Conservation (phyloP, 2,888 invertebrate species). For the Hipparchia sbordonii region DNA sequence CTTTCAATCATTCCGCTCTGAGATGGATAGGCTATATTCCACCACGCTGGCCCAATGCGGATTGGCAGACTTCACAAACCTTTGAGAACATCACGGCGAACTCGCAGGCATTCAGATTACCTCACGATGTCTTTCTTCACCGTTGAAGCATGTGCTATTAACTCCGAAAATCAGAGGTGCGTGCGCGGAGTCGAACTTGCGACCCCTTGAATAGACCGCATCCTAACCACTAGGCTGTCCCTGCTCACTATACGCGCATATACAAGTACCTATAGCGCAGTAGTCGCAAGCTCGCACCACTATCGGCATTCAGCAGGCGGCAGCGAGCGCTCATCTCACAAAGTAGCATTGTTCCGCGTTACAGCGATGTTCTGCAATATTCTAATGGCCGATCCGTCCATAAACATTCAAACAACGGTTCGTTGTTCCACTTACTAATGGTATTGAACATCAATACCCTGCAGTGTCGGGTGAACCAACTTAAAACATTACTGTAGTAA, state of each 20-base stretch:
- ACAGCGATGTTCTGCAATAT: conserved; percentile 7
- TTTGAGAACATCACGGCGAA: too few relatives aligned
- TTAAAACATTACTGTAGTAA: not conserved
- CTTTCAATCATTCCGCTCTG: too few relatives aligned
- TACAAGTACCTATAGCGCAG: not conserved
- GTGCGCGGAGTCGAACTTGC: too few relatives aligned
- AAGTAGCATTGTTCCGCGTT: conserved; percentile 13
- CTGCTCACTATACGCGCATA: not conserved
- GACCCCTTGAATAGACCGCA: too few relatives aligned
- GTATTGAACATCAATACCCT: not conserved
- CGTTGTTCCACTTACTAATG: not conserved
- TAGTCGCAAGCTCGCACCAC: not conserved
- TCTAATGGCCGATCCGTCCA: conserved; percentile 12
- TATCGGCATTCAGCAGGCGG: not conserved
- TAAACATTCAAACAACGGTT: not conserved
- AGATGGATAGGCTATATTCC: too few relatives aligned
- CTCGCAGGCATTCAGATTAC: too few relatives aligned
- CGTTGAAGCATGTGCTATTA: too few relatives aligned
- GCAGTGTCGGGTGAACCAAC: not conserved
- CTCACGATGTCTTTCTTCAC: too few relatives aligned
- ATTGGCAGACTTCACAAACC: too few relatives aligned
- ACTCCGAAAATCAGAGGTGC: too few relatives aligned
- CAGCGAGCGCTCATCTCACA: conserved; percentile 10
- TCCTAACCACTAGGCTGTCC: too few relatives aligned
- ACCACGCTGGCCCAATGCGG: too few relatives aligned